A percentile compares a stretch with the other conserved stretches of the same genome.
These are phyloP conservation scores for Hyposoter dolosus DNA, from an alignment of 2,888 invertebrate genomes.

Conservation along the genomic window DNA sequence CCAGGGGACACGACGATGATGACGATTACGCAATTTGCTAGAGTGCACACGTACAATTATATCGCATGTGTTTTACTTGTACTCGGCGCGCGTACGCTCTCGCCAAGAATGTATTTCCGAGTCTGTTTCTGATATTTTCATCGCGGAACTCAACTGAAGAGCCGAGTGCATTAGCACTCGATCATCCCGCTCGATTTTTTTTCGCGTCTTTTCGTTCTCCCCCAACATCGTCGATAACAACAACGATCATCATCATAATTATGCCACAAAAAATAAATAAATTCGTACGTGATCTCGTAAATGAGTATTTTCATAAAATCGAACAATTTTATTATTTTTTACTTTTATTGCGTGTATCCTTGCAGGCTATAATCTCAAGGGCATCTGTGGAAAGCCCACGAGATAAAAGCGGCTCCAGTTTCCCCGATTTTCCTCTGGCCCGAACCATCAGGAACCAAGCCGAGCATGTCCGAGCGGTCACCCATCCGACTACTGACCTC, in stretches of 20 bases:
- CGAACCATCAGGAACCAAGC: neutral
- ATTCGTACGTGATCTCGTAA: neutral
- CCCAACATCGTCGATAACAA: neutral
- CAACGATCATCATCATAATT: neutral
- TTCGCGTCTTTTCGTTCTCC: neutral
- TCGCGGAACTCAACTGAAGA: neutral
- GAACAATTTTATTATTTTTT: neutral
- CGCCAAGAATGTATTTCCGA: conserved; percentile 43
- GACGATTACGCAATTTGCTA: conserved; percentile 44
- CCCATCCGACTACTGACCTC: neutral
- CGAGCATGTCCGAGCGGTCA: neutral
- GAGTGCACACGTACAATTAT: conserved; percentile 48
- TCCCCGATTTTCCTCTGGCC: too few relatives aligned
- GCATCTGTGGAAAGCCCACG: neutral
- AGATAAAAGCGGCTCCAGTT: too few relatives aligned
- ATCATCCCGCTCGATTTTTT: neutral
- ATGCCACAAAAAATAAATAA: neutral
- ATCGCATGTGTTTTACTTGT: conserved; percentile 9
- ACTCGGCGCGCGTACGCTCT: neutral
- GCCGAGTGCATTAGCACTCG: conserved; percentile 59
- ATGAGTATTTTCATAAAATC: neutral
- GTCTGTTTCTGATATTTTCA: conserved; percentile 40
- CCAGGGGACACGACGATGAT: conserved; percentile 8
- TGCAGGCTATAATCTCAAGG: neutral
- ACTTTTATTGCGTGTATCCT: neutral